Base-by-base conservation (phyloP, 2,888 invertebrate species). In the Helleia helle region DNA sequence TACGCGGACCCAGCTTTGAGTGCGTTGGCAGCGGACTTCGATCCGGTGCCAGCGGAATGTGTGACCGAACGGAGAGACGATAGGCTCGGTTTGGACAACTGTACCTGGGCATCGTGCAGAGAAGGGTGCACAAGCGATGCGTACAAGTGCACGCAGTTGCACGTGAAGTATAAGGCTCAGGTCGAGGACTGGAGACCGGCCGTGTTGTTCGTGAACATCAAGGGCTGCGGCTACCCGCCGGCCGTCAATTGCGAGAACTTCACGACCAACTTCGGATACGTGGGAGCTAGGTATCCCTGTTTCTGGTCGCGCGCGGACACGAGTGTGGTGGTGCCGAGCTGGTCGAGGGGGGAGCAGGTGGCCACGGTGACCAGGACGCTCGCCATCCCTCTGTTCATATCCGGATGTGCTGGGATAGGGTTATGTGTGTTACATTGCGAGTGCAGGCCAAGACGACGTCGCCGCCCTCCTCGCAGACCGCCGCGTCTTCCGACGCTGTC, bases 361-460 rank as follows among this genome's bases (percentile, higher is more conserved):
- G 90, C 91, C 46, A 89, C 91, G 52, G 94, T 94, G 59, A 91
- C 94, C 52, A 89, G 94, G 73, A 94, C 92, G 70, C 89, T 94
- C 75, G 93, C 92, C 43, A 89, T 94, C 56, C 94, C 94, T 47
- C 90, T 95, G 76, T 91, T 93, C 61, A 88, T 94, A 62, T 93
- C 94, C 40, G 87, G 93, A 53, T 91, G 93, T 58, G 93, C 94
- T 50, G 94, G 94, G 42, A 90, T 94, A 52, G 93, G 93, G 17
- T 87, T 94, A 44, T 95, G 94, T 75, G 91, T 94, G 44, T 89
- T 94, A 88, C 94, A 94, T 72, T 95, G 94, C 74, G 94, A 94
- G 74, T 94, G 94, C 75, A 87, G 90, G 52, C 74, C 93, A 77
- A 87, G 91, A 56, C 86, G 91, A 53, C 86, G 91, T 64, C 73